Base-by-base conservation (phyloP, 2,797 vertebrate genomes). In the Dryobates pubescens region DNA sequence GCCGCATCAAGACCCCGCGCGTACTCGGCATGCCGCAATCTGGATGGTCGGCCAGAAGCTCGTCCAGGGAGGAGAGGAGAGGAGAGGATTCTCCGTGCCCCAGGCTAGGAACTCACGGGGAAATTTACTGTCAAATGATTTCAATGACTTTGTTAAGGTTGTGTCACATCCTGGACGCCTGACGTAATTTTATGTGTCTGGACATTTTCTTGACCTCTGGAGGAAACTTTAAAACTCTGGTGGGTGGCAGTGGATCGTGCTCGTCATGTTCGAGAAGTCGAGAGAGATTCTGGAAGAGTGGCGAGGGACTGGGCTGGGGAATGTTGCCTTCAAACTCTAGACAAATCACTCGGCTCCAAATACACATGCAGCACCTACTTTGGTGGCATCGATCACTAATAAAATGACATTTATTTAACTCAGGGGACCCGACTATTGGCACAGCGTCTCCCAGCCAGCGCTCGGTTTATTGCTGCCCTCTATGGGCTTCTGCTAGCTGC, bases 131-230 rank as follows among this genome's bases (percentile, higher is more conserved):
- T 97, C 97, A 97, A 97, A 89, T 95, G 95, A 98, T 98, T 98
- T 98, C 97, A 97, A 97, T 95, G 97, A 98, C 97, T 98, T 95
- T 91, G 96, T 92, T 96, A 97, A 97, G 97, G 97, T 97, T 97
- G 97, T 97, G 97, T 97, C 97, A 97, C 86, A 95, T 97, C 83
- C 88, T 75, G 95, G 88, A 91, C 3, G 77, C 90, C 87, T 96
- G 94, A 96, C 94, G 96, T 97, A 95, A 95, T 97, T 97, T 98
- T 98, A 98, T 98, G 96, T 29, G 74, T 97, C 96, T 97, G 94
- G 97, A 97, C 96, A 47, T 96, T 96, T 95, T 83, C 95, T 93
- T 95, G 97, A 97, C 95, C 96, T 96, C 94, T 95, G 82, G 93
- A 97, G 86, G 90, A 96, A 97, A 96, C 94, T 97, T 92, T 83